Evolutionary conservation across 2,113 vertebrate genomes (phyloP).

Genomic region (Cromileptes altivelis): DNA sequence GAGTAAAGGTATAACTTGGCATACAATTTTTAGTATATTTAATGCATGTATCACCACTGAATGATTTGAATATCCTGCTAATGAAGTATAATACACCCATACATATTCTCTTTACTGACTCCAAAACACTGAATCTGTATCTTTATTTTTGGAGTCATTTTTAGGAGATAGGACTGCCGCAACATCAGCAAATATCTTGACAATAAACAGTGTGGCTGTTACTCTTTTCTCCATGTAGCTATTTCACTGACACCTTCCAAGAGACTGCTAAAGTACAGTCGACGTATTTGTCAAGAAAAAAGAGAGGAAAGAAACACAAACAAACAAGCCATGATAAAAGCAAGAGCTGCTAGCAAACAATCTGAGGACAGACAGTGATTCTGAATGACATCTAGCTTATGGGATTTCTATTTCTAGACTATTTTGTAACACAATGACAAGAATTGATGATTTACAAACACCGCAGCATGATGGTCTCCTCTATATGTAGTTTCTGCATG

Average conservation of each 20-base stretch:
- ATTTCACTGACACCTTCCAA: slow-evolving; percentile 43
- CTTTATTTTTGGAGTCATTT: slow-evolving; percentile 12
- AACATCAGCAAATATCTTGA: slow-evolving; percentile 20
- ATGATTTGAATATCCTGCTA: neutral
- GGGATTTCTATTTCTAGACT: slow-evolving; percentile 65
- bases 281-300: slow-evolving; percentile 31
- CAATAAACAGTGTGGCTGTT: slow-evolving; percentile 19
- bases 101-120: neutral
- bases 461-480: slow-evolving; percentile 19
- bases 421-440: slow-evolving; percentile 57
- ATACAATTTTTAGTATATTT: too few species aligned
- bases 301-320: neutral
- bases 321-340: slow-evolving; percentile 56
- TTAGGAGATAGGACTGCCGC: slow-evolving; percentile 8
- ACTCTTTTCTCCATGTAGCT: slow-evolving; percentile 22
- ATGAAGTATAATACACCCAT: neutral
- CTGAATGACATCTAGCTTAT: slow-evolving; percentile 54
- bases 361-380: slow-evolving; percentile 33
- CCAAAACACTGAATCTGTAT: neutral
- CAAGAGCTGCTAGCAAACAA: slow-evolving; percentile 43
- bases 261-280: slow-evolving; percentile 39
- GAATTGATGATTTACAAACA: slow-evolving; percentile 39
- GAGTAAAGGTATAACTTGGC: too few species aligned
- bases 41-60: neutral
- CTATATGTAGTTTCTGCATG: slow-evolving; percentile 23